Evolutionary conservation across 2,113 vertebrate genomes (phyloP).

Genomic region (Beaufortia kweichowensis): DNA sequence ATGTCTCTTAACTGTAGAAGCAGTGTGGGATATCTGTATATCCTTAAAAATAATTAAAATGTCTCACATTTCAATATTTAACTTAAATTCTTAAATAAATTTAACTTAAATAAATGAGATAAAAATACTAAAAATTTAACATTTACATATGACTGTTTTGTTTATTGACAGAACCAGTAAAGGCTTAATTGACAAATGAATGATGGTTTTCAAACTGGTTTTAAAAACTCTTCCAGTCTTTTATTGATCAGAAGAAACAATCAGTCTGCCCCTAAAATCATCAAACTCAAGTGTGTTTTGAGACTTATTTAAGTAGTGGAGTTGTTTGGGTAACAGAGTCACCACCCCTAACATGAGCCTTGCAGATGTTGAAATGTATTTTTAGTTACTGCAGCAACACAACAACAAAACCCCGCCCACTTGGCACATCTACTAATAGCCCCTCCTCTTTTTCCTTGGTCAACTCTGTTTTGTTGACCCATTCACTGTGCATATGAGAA

Average conservation of each 20-base stretch:
- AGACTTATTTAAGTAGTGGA: neutral
- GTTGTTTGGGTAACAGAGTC: neutral
- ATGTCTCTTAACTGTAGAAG: neutral
- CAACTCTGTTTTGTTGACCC: slow-evolving; percentile 2
- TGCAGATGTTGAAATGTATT: slow-evolving; percentile 64
- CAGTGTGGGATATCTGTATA: neutral
- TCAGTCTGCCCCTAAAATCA: too few species aligned
- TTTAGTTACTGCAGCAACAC: slow-evolving; percentile 70
- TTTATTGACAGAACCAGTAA: too few species aligned
- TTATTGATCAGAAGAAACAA: too few species aligned
- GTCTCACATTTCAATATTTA: neutral
- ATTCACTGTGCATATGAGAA: neutral
- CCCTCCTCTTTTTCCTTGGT: slow-evolving; percentile 17
- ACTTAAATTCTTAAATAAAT: neutral
- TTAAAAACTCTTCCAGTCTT: too few species aligned
- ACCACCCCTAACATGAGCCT: slow-evolving; percentile 34
- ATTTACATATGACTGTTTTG: too few species aligned
- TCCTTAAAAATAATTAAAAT: neutral
- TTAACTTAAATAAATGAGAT: neutral
- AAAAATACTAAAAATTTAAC: too few species aligned
- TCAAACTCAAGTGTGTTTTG: too few species aligned
- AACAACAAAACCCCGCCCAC: slow-evolving; percentile 62
- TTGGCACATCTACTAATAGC: slow-evolving; percentile 61
- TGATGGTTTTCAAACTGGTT: too few species aligned
- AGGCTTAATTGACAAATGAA: too few species aligned